Conservation (phyloP, 2,888 invertebrate genomes). For the Pediacus dermestoides region DNA sequence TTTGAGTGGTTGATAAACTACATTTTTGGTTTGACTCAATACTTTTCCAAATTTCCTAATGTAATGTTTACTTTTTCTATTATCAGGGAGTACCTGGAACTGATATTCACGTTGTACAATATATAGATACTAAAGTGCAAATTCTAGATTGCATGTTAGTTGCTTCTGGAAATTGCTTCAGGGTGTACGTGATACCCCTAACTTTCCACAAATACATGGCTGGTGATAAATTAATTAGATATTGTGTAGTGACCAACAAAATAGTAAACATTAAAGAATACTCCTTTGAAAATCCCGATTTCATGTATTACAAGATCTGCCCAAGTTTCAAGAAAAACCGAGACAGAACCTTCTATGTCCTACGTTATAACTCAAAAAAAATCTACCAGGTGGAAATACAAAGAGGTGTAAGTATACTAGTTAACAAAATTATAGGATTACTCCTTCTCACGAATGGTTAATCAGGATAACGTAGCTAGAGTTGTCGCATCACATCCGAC, state of each 20-base stretch:
- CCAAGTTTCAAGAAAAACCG: constrained; percentile 32
- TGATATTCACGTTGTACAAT: constrained; percentile 40
- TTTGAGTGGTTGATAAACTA: too few relatives aligned
- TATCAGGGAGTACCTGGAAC: constrained; percentile 44
- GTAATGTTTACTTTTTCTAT: too few relatives aligned
- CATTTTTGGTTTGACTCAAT: too few relatives aligned
- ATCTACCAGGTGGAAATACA: constrained; percentile 40
- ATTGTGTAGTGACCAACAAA: constrained; percentile 39
- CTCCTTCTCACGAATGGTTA: too few relatives aligned
- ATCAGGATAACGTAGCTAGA: too few relatives aligned
- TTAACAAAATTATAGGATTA: too few relatives aligned
- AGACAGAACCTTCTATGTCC: constrained; percentile 40
- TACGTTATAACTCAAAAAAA: constrained; percentile 35
- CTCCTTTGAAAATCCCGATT: constrained; percentile 28
- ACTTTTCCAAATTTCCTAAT: too few relatives aligned
- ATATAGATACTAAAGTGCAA: constrained; percentile 35
- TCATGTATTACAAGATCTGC: constrained; percentile 32
- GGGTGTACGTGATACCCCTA: constrained; percentile 43
- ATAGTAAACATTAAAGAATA: constrained; percentile 38
- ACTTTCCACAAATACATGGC: constrained; percentile 37
- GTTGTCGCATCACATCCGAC: constrained; percentile 21
- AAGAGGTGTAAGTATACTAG: constrained; percentile 41
- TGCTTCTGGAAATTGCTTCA: constrained; percentile 39
- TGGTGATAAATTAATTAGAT: constrained; percentile 42
- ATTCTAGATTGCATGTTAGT: constrained; percentile 44